phyloP scores from a whole-genome alignment of 2,113 vertebrate genomes.

The Muntiacus muntjak region DNA sequence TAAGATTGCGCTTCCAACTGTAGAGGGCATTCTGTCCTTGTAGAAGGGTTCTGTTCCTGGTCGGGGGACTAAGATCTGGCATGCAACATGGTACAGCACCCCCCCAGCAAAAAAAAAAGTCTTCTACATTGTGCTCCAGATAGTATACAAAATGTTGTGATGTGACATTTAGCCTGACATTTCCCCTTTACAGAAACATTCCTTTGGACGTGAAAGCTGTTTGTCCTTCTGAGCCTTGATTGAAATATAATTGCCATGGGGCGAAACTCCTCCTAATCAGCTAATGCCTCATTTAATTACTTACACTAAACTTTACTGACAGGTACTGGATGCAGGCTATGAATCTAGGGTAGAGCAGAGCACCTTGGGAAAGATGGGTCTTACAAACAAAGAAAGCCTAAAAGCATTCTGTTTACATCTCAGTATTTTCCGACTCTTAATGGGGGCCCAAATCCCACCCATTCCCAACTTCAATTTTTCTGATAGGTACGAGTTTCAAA shows the following conservation, averaged over 20 bases:
- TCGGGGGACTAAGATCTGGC: background rate
- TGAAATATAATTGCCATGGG: slow-evolving; percentile 28
- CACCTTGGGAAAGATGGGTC: background rate
- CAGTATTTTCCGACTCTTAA: background rate
- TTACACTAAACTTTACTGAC: background rate
- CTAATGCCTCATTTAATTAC: background rate
- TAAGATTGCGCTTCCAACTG: background rate
- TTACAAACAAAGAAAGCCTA: background rate
- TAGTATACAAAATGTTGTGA: background rate
- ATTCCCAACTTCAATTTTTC: background rate
- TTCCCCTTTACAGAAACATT: slow-evolving; percentile 6
- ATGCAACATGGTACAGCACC: background rate
- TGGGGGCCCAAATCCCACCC: background rate
- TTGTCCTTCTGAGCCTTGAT: background rate
- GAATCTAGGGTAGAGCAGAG: background rate
- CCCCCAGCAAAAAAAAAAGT: background rate
- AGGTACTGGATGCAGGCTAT: background rate
- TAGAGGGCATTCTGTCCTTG: background rate
- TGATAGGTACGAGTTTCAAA: background rate
- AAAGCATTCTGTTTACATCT: background rate
- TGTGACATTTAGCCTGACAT: slow-evolving; percentile 17
- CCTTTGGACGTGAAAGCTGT: slow-evolving; percentile 2
- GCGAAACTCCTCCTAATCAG: background rate
- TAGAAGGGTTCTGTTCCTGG: background rate
- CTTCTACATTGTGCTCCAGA: background rate